A percentile compares a stretch with the other conserved stretches of the same genome.
Conservation (phyloP, 2,113 vertebrate species). For the Zeus faber region DNA sequence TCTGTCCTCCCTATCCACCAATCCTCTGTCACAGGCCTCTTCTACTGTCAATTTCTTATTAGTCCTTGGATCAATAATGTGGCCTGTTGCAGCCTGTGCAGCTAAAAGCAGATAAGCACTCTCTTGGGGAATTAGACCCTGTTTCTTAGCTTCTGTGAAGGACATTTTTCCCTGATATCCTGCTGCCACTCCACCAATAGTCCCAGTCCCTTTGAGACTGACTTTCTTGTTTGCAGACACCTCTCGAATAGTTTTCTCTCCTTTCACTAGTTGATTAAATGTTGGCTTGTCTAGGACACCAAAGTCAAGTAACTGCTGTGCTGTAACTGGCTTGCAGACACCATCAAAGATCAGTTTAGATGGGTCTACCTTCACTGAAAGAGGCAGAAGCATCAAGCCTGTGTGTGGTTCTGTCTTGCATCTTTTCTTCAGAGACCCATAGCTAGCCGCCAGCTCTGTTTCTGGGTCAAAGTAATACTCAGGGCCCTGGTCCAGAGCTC, state of each 20-base stretch:
- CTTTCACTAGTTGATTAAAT: constrained; percentile 76
- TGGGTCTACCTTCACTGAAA: constrained; percentile 73
- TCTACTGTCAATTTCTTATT: constrained; percentile 79
- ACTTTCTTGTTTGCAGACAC: constrained; percentile 76
- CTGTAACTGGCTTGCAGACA: constrained; percentile 72
- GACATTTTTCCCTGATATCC: constrained; percentile 72
- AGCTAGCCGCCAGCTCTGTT: constrained; percentile 76
- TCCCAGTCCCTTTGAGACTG: constrained; percentile 58
- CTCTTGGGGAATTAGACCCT: constrained; percentile 79
- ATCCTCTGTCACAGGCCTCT: constrained; percentile 75
- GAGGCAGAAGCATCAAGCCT: constrained; percentile 77
- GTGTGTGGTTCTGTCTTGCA: constrained; percentile 81
- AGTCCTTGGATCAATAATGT: constrained; percentile 77
- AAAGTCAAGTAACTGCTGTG: constrained; percentile 75
- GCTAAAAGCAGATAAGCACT: constrained; percentile 79
- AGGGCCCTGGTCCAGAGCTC: constrained; percentile 76
- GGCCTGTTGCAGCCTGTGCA: constrained; percentile 84
- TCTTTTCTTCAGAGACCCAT: constrained; percentile 77
- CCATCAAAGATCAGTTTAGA: constrained; percentile 80
- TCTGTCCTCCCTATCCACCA: constrained; percentile 78
- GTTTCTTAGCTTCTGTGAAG: constrained; percentile 65
- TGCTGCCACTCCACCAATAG: constrained; percentile 71
- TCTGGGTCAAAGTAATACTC: constrained; percentile 81
- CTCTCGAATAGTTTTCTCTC: constrained; percentile 79
- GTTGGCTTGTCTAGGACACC: constrained; percentile 78